phyloP scores from a whole-genome alignment of 1,140 invertebrate species.

The Prorops nasuta region DNA sequence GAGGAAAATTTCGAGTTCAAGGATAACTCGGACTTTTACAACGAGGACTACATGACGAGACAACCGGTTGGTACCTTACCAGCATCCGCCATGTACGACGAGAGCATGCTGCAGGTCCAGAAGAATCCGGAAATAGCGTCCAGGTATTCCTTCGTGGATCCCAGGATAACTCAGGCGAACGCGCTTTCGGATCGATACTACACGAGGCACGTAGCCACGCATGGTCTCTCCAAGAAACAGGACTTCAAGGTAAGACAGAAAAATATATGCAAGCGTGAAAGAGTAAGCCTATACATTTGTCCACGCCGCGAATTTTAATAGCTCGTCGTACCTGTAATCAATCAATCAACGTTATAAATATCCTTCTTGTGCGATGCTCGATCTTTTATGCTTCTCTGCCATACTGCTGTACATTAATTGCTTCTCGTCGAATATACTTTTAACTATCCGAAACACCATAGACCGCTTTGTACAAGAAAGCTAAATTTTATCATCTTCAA shows the following conservation, averaged over 20 bases:
- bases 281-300: no score
- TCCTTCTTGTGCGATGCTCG: no score
- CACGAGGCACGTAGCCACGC: conserved; percentile 38
- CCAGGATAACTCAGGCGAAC: conserved; percentile 37
- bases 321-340: no score
- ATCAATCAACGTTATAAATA: no score
- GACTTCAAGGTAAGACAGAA: conserved; percentile 55
- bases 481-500: no score
- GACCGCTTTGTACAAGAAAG: no score
- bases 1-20: conserved; percentile 70
- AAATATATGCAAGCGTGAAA: no score
- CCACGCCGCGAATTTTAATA: no score
- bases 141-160: conserved; percentile 42
- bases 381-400: no score
- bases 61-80: conserved; percentile 52
- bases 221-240: conserved; percentile 50
- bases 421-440: no score
- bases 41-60: conserved; percentile 47
- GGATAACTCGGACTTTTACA: conserved; percentile 52
- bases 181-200: conserved; percentile 48
- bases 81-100: conserved; percentile 53
- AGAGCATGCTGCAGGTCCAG: conserved; percentile 42
- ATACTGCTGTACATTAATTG: no score
- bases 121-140: conserved; percentile 46
- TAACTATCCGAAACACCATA: no score